A percentile compares a stretch with the other conserved stretches of the same genome.
These are phyloP conservation scores for Abrostola tripartita DNA, from an alignment of 2,888 invertebrate species.

Conservation along the genomic window DNA sequence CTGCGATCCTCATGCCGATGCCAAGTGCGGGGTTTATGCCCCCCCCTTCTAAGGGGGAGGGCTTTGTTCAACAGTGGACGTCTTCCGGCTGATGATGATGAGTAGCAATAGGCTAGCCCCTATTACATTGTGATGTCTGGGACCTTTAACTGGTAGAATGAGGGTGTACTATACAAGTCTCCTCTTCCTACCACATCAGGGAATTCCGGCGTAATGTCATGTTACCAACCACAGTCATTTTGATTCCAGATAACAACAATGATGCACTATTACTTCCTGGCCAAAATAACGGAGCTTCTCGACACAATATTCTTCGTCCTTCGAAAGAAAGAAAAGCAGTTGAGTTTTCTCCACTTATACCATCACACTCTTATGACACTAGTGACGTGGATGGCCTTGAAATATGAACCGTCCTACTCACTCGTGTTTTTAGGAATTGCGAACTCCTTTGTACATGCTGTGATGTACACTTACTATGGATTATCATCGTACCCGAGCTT, in stretches of 20 bases:
- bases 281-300: constrained; percentile 91
- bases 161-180: no score
- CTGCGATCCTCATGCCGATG: no score
- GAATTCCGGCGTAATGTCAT: no score
- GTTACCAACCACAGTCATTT: background rate
- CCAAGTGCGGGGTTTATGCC: no score
- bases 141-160: background rate
- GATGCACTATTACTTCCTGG: constrained; percentile 87
- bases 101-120: no score
- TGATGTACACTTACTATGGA: constrained; percentile 93
- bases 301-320: constrained; percentile 95
- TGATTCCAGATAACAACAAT: constrained; percentile 48
- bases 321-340: constrained; percentile 91
- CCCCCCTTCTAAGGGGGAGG: no score
- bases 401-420: constrained; percentile 46
- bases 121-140: no score
- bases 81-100: no score
- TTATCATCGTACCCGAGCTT: constrained; percentile 90
- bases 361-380: constrained; percentile 90
- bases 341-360: constrained; percentile 94
- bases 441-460: constrained; percentile 87
- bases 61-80: no score
- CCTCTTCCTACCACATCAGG: no score
- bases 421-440: constrained; percentile 31
- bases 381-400: constrained; percentile 89